These are phyloP conservation scores for Tuberolachnus salignus DNA, from an alignment of 2,888 invertebrate species.

Conservation along the genomic window DNA sequence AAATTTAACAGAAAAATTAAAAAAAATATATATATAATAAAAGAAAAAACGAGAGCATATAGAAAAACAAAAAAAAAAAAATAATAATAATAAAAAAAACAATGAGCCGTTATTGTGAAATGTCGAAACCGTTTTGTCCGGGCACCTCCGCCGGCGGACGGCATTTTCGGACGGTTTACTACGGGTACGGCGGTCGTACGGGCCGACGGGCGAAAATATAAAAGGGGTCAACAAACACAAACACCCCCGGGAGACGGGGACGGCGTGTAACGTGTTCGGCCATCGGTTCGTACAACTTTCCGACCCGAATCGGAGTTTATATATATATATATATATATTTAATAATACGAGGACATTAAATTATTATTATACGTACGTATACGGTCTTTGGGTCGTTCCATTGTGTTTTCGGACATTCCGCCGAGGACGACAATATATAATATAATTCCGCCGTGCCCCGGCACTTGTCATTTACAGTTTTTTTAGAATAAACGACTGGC, in stretches of 20 bases:
- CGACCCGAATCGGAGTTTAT: constrained; percentile 38
- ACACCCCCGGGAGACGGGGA: background rate
- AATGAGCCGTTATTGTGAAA: constrained; percentile 52
- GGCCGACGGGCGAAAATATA: constrained; percentile 11
- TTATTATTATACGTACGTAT: constrained; percentile 17
- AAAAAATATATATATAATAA: too few relatives aligned
- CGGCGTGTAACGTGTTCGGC: constrained; percentile 48
- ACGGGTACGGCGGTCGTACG: constrained; percentile 6
- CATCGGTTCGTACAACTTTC: constrained; percentile 50
- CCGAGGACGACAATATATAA: too few relatives aligned
- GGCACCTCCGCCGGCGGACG: background rate
- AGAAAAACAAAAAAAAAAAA: constrained; percentile 10
- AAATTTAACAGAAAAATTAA: constrained; percentile 44
- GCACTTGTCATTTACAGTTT: constrained; percentile 51
- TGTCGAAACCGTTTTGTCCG: constrained; percentile 49
- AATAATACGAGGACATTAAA: constrained; percentile 14
- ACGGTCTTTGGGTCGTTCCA: constrained; percentile 41
- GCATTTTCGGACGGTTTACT: constrained; percentile 44
- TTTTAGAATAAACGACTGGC: constrained; percentile 28
- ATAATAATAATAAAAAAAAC: constrained; percentile 36
- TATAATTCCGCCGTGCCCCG: constrained; percentile 36
- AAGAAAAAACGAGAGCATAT: background rate
- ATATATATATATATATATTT: background rate
- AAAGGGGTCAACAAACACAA: constrained; percentile 42
- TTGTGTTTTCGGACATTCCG: constrained; percentile 40